Percentiles rank a stretch among this genome's conserved stretches.
Evolutionary conservation across 2,888 invertebrate species (phyloP).

Genomic region (Diadegma fenestrale): DNA sequence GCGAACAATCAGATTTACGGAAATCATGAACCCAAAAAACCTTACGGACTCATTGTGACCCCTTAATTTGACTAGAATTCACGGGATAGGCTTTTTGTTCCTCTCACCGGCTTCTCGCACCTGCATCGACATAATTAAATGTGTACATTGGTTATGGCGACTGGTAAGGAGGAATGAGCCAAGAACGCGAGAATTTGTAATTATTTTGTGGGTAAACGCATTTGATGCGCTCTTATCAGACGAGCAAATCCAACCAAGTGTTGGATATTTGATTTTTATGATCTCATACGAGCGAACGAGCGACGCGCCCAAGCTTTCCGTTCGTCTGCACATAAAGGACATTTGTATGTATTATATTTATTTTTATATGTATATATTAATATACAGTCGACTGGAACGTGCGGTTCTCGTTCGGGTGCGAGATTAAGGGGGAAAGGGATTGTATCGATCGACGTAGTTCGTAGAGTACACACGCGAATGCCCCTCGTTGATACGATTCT

Average conservation of each 20-base stretch:
- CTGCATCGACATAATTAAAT: slow-evolving; percentile 45
- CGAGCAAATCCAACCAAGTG: not conserved
- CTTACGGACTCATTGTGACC: not conserved
- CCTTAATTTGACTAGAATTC: not conserved
- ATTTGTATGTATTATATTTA: not conserved
- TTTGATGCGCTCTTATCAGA: not conserved
- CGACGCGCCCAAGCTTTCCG: slow-evolving; percentile 7
- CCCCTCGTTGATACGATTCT: slow-evolving; percentile 38
- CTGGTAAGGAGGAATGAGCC: slow-evolving; percentile 4
- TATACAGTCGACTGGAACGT: slow-evolving; percentile 36
- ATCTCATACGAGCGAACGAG: slow-evolving; percentile 9
- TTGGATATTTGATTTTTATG: slow-evolving; percentile 24
- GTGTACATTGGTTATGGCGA: slow-evolving; percentile 7
- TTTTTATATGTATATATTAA: not conserved
- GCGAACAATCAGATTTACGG: not conserved
- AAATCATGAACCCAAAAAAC: not conserved
- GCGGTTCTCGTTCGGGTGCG: slow-evolving; percentile 65
- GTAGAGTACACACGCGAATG: slow-evolving; percentile 62
- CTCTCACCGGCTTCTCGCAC: slow-evolving; percentile 51
- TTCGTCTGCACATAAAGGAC: not conserved
- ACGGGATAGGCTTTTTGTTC: not conserved
- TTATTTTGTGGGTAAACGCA: not conserved
- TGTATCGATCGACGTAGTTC: slow-evolving; percentile 67
- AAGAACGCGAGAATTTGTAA: not conserved
- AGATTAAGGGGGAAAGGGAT: slow-evolving; percentile 67